Percentiles rank a stretch among this genome's conserved stretches.
Conservation (phyloP, 2,797 vertebrate species). For the Sebastes taczanowskii region DNA sequence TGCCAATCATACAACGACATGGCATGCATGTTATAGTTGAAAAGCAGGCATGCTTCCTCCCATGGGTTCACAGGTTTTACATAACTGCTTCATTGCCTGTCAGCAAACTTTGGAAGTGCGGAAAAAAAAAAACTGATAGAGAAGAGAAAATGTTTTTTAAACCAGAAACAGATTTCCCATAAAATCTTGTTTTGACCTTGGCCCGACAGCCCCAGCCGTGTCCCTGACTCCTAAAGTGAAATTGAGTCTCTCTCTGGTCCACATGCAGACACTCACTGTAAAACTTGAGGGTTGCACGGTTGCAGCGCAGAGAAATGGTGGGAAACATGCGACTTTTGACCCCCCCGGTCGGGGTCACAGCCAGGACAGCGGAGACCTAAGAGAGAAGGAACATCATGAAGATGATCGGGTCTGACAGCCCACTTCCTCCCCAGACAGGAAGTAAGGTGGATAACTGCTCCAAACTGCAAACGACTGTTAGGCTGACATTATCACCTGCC, state of each 20-base stretch:
- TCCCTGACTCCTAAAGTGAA: slow-evolving; percentile 52
- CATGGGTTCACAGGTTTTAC: slow-evolving; percentile 50
- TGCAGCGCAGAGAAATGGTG: slow-evolving; percentile 42
- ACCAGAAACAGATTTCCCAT: slow-evolving; percentile 70
- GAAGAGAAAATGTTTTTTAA: slow-evolving; percentile 47
- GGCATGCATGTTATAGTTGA: slow-evolving; percentile 31
- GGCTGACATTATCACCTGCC: slow-evolving; percentile 51
- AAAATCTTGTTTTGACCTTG: slow-evolving; percentile 65
- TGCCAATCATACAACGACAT: slow-evolving; percentile 13
- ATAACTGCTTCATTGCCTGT: slow-evolving; percentile 51
- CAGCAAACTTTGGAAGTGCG: slow-evolving; percentile 28
- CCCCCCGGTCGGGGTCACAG: slow-evolving; percentile 43
- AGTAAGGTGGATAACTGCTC: slow-evolving; percentile 61
- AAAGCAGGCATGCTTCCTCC: slow-evolving; percentile 26
- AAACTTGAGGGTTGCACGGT: slow-evolving; percentile 40
- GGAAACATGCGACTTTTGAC: slow-evolving; percentile 70
- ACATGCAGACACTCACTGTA: slow-evolving; percentile 54
- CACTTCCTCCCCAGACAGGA: slow-evolving; percentile 64
- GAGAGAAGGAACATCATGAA: slow-evolving; percentile 42
- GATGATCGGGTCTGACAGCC: slow-evolving; percentile 61
- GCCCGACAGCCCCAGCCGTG: slow-evolving; percentile 29
- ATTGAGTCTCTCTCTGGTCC: slow-evolving; percentile 37
- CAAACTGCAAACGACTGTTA: slow-evolving; percentile 25
- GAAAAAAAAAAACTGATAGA: slow-evolving; percentile 1
- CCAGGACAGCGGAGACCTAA: slow-evolving; percentile 48